These are phyloP conservation scores for Epinotia brunnichana DNA, from an alignment of 2,888 invertebrate species.

Conservation along the genomic window DNA sequence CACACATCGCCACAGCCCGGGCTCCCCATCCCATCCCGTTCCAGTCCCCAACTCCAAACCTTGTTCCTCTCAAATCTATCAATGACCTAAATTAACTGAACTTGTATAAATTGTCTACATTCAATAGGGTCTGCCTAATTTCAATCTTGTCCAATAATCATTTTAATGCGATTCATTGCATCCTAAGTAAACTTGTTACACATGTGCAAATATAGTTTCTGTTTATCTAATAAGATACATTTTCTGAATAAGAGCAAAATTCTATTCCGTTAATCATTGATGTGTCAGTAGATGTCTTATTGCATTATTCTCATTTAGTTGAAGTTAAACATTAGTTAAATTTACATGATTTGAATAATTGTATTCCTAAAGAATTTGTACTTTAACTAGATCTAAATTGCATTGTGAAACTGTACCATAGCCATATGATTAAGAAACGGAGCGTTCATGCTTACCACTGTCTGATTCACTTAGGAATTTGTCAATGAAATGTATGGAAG, in stretches of 20 bases:
- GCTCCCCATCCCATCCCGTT: slow-evolving; percentile 64
- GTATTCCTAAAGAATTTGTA: slow-evolving; percentile 82
- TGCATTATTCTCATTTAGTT: slow-evolving; percentile 73
- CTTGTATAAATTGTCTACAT: slow-evolving; percentile 70
- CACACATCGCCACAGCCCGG: slow-evolving; percentile 82
- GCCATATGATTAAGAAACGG: slow-evolving; percentile 80
- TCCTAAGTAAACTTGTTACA: slow-evolving; percentile 73
- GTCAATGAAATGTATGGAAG: slow-evolving; percentile 77
- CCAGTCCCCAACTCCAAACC: slow-evolving; percentile 61
- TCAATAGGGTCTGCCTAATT: slow-evolving; percentile 73
- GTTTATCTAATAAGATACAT: slow-evolving; percentile 75
- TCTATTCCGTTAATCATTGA: slow-evolving; percentile 72
- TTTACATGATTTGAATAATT: slow-evolving; percentile 78
- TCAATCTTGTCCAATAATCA: slow-evolving; percentile 64
- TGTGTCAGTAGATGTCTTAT: slow-evolving; percentile 79
- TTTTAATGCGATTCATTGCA: slow-evolving; percentile 71
- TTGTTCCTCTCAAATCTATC: slow-evolving; percentile 64
- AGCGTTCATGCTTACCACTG: slow-evolving; percentile 78
- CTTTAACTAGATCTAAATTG: slow-evolving; percentile 83
- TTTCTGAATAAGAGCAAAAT: slow-evolving; percentile 76
- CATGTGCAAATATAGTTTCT: slow-evolving; percentile 76
- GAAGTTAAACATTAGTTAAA: slow-evolving; percentile 80
- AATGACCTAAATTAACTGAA: slow-evolving; percentile 71
- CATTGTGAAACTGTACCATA: slow-evolving; percentile 82
- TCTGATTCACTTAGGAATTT: slow-evolving; percentile 72